These are phyloP conservation scores for Procapra przewalskii DNA, from an alignment of 2,113 vertebrate genomes.

Conservation along the genomic window DNA sequence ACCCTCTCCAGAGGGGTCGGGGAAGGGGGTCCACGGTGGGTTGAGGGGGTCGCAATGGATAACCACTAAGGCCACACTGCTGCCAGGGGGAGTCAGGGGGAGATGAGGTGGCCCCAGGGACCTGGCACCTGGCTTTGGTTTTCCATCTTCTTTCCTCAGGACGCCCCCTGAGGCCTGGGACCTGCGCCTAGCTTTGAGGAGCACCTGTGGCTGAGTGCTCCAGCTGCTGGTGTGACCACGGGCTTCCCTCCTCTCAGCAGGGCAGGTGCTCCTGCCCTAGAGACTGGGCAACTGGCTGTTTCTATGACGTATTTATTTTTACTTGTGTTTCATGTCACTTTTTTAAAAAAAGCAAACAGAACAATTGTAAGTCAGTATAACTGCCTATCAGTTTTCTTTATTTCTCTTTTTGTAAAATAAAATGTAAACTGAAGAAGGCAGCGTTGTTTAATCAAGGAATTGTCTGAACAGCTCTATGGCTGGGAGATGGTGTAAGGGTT, in stretches of 20 bases:
- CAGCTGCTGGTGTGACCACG: slow-evolving; percentile 77
- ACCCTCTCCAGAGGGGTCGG: slow-evolving; percentile 47
- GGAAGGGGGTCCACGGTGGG: slow-evolving; percentile 47
- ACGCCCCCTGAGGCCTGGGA: slow-evolving; percentile 80
- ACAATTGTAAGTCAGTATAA: slow-evolving; percentile 88
- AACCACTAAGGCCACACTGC: slow-evolving; percentile 70
- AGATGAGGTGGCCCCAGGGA: slow-evolving; percentile 44
- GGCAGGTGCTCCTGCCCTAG: slow-evolving; percentile 73
- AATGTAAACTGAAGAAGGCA: slow-evolving; percentile 63
- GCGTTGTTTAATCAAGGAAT: slow-evolving; percentile 43
- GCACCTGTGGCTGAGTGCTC: slow-evolving; percentile 75
- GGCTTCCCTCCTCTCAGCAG: slow-evolving; percentile 83
- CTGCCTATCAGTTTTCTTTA: slow-evolving; percentile 77
- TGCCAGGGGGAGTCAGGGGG: slow-evolving; percentile 26
- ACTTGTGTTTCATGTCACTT: slow-evolving; percentile 90
- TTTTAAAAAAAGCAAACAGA: slow-evolving; percentile 82
- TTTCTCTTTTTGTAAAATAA: slow-evolving; percentile 78
- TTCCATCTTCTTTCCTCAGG: slow-evolving; percentile 75
- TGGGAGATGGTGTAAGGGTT: background rate
- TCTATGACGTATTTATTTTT: slow-evolving; percentile 90
- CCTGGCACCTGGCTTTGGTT: slow-evolving; percentile 72
- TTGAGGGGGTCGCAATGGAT: slow-evolving; percentile 61
- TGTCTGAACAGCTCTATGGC: background rate
- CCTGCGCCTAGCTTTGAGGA: slow-evolving; percentile 80
- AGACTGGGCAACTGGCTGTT: slow-evolving; percentile 88